Conservation (phyloP, 1,140 invertebrate species). For the Drosophila sproati region DNA sequence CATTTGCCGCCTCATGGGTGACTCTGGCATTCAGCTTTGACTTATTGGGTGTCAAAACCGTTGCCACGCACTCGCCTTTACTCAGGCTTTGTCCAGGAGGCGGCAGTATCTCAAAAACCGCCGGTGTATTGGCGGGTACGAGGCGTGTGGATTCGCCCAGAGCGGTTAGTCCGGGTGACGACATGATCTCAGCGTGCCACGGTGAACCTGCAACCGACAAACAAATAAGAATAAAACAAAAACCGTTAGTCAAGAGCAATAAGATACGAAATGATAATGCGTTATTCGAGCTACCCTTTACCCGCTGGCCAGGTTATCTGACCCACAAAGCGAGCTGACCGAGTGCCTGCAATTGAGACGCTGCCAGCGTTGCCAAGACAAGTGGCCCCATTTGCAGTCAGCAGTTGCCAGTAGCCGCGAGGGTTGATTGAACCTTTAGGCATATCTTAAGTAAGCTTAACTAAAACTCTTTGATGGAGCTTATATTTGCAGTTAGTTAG, state of each 20-base stretch:
- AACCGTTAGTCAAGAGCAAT: slow-evolving; percentile 21
- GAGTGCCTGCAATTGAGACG: slow-evolving; percentile 8
- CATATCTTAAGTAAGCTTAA: too few relatives aligned
- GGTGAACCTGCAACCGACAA: slow-evolving; percentile 90
- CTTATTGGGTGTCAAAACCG: slow-evolving; percentile 85
- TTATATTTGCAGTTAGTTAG: too few relatives aligned
- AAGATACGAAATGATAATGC: not conserved
- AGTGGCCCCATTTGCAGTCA: not conserved
- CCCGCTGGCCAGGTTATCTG: slow-evolving; percentile 7
- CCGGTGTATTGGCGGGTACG: slow-evolving; percentile 93
- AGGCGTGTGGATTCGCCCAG: slow-evolving; percentile 94
- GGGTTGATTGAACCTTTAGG: not conserved
- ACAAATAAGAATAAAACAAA: not conserved
- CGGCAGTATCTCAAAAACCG: slow-evolving; percentile 92
- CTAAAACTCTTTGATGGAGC: too few relatives aligned
- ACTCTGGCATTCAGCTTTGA: slow-evolving; percentile 88
- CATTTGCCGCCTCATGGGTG: slow-evolving; percentile 89
- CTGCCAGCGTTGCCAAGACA: not conserved
- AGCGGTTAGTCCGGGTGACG: slow-evolving; percentile 88
- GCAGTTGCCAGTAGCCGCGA: not conserved
- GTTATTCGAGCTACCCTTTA: not conserved
- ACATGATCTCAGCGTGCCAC: slow-evolving; percentile 95
- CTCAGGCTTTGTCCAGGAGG: slow-evolving; percentile 85
- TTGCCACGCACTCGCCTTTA: slow-evolving; percentile 85
- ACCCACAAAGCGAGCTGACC: slow-evolving; percentile 18